Percentiles rank a stretch among this genome's conserved stretches.
phyloP scores from a whole-genome alignment of 2,113 vertebrate species.

The Pomatorhinus ruficollis region DNA sequence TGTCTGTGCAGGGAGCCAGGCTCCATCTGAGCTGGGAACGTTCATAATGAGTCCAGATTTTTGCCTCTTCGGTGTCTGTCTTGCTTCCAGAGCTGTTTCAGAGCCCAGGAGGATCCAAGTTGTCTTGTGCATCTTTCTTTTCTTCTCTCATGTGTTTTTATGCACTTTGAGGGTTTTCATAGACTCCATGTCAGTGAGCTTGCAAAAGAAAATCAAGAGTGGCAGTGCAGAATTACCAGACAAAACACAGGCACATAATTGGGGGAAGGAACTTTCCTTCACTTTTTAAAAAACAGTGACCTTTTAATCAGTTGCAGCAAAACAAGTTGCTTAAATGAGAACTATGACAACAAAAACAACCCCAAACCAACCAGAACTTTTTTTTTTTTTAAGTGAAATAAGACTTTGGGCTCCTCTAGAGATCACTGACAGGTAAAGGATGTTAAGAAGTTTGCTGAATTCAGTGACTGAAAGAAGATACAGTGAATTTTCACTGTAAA shows the following conservation, averaged over 20 bases:
- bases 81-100: not conserved
- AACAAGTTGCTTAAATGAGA: not conserved
- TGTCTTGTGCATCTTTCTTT: not conserved
- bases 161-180: not conserved
- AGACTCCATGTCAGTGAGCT: not conserved
- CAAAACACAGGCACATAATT: not conserved
- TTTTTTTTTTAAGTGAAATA: not conserved
- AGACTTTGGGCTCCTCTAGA: not conserved
- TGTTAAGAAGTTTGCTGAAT: not conserved
- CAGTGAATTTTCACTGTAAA: not conserved
- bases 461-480: not conserved
- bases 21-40: not conserved
- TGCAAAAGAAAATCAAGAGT: not conserved
- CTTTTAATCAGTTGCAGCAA: not conserved
- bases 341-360: not conserved
- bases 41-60: not conserved
- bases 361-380: not conserved
- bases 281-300: not conserved
- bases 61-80: not conserved
- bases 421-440: not conserved
- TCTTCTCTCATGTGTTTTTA: not conserved
- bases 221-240: not conserved
- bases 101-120: not conserved
- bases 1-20: not conserved
- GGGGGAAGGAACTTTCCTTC: not conserved